A percentile compares a stretch with the other conserved stretches of the same genome.
Evolutionary conservation across 2,888 invertebrate species (phyloP).

Genomic region (Rhamnusium bicolor): DNA sequence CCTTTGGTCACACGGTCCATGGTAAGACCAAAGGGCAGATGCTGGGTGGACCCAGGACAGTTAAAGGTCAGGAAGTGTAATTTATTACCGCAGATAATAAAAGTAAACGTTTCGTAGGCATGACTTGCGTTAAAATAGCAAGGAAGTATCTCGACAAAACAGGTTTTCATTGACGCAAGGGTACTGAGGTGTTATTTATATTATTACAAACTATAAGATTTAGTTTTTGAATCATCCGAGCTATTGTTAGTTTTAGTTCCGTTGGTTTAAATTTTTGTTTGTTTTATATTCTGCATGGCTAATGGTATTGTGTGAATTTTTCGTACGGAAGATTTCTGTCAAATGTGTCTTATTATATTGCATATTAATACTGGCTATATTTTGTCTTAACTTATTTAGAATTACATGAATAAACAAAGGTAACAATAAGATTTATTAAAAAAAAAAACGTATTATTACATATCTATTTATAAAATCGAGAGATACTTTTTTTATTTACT

Average conservation of each 20-base stretch:
- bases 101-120: constrained; percentile 57
- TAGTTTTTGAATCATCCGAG: constrained; percentile 39
- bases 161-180: constrained; percentile 56
- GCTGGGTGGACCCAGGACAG: constrained; percentile 29
- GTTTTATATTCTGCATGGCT: constrained; percentile 43
- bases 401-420: too few relatives aligned
- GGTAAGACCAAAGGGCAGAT: constrained; percentile 35
- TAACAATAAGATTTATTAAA: too few relatives aligned
- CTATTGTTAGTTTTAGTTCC: constrained; percentile 53
- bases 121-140: constrained; percentile 57
- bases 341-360: too few relatives aligned
- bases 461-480: too few relatives aligned
- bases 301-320: constrained; percentile 36
- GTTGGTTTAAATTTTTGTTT: constrained; percentile 53
- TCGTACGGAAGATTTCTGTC: constrained; percentile 13
- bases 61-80: constrained; percentile 44
- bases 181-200: constrained; percentile 52
- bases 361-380: too few relatives aligned
- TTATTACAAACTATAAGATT: constrained; percentile 54
- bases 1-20: constrained; percentile 63
- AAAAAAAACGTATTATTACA: too few relatives aligned
- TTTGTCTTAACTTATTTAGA: too few relatives aligned
- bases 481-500: too few relatives aligned
- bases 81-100: constrained; percentile 52
- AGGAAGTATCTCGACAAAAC: constrained; percentile 55